Conservation (phyloP, 2,113 vertebrate species). For the Steatornis caripensis region DNA sequence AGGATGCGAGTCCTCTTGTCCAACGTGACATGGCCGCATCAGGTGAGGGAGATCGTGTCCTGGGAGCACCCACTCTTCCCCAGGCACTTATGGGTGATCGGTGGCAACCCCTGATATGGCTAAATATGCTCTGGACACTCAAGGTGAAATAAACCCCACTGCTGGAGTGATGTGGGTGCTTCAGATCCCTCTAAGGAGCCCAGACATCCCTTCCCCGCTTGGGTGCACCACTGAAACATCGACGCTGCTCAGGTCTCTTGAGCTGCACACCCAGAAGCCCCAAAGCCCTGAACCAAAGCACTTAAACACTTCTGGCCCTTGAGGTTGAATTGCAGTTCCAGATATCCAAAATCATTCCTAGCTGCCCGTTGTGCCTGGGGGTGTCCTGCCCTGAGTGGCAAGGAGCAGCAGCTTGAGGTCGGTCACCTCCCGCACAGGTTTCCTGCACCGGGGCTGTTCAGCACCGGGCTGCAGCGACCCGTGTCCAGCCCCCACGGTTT, state of each 20-base stretch:
- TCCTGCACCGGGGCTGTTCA: neutral
- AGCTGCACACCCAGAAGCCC: neutral
- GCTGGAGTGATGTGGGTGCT: neutral
- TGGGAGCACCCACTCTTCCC: neutral
- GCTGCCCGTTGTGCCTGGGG: neutral
- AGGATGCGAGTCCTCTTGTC: neutral
- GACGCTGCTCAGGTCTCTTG: neutral
- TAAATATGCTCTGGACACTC: neutral
- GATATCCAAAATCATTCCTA: neutral
- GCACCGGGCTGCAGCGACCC: neutral
- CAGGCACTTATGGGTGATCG: neutral
- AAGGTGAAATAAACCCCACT: neutral
- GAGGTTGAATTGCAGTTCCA: neutral
- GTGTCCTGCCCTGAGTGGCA: neutral
- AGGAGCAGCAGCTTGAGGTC: neutral
- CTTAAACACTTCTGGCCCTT: neutral
- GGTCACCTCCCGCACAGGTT: neutral
- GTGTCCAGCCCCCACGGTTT: neutral
- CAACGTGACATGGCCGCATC: rapidly evolving
- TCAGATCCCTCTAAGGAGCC: neutral
- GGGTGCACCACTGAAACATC: neutral
- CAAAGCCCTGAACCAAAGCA: neutral
- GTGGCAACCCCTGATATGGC: neutral
- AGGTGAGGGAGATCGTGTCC: neutral
- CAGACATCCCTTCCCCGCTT: neutral